Evolutionary conservation across 2,888 invertebrate species (phyloP), one percentile per base, ranked within the genome.

Genomic region (Hydrotaea diabolus): DNA sequence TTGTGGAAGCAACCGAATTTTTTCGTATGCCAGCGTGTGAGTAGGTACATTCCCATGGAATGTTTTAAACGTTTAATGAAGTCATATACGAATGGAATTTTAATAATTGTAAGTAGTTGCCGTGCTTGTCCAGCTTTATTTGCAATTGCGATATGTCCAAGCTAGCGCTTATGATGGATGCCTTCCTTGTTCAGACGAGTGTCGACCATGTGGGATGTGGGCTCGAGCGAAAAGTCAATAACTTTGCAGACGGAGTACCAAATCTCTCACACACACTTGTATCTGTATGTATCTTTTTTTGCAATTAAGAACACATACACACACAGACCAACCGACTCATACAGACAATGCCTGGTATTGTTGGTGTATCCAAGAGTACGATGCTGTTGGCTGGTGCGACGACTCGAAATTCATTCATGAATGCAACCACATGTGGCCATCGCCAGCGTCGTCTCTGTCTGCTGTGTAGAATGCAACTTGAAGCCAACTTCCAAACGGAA

Each of bases 341-440:
- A 46, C 69, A 2, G 69, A 4, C 17, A 36, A 2, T 43, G 66
- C 39, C 19, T 57, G 43, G 15, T 9, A 11, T 1, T 11, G 26
- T 59, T 59, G 23, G 23, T 62, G 26, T 62, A 31, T 31, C n/a
- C 31, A 62, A 62, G 62, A 26, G 8, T 26, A n/a, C 39, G 43
- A 15, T 66, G 2, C 39, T 43, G 66, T 43, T 21, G 39, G 11
- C 23, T 39, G 66, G 66, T 21, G 11, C 19, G 43, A 23, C 46
- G 13, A 46, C 21, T 11, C 15, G 23, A 4, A 69, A 74, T 78
- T 84, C 85, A 85, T 85, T 85, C 85, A 85, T 85, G 76, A 82
- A 85, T 69, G 79, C 77, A 81, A 81, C 81, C 85, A 79, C 85
- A 85, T 82, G 81, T 79, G 57, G 73, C 77, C 69, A 23, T 69